A percentile compares a stretch with the other conserved stretches of the same genome.
Evolutionary conservation across 2,113 vertebrate species (phyloP).

Genomic region (Accipiter cooperii): DNA sequence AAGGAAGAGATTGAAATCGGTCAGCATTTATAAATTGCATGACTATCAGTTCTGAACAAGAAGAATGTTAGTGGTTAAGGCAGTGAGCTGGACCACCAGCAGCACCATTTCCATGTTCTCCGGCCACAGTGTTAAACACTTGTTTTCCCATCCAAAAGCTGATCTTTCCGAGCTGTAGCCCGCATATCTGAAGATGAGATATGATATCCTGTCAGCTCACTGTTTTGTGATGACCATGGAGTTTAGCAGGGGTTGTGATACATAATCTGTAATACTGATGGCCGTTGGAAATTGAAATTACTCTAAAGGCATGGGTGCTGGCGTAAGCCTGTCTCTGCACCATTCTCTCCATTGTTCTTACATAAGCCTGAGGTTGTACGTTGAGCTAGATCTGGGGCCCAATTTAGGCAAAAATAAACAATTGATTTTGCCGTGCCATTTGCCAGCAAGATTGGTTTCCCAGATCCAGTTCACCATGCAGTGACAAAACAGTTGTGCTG

Average conservation of each 20-base stretch:
- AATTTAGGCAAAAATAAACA: neutral
- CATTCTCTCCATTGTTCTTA: neutral
- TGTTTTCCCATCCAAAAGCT: neutral
- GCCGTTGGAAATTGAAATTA: neutral
- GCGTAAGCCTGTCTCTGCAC: too few relatives aligned
- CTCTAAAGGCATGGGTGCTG: neutral
- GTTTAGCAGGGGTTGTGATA: neutral
- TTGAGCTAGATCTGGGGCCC: neutral
- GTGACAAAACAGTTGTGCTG: neutral
- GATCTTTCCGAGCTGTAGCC: neutral
- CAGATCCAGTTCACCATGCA: neutral
- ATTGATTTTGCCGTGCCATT: neutral
- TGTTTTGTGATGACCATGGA: neutral
- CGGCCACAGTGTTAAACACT: neutral
- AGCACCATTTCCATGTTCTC: neutral
- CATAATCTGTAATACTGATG: neutral
- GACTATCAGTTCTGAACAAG: neutral
- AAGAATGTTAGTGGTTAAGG: neutral
- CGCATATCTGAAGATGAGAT: accelerated
- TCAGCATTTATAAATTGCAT: neutral
- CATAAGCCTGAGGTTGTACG: neutral
- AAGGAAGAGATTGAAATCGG: neutral
- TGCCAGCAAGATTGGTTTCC: neutral
- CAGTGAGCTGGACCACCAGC: neutral
- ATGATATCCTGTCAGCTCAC: neutral